Evolutionary conservation across 2,797 vertebrate genomes (phyloP).

Genomic region (Podargus strigoides): DNA sequence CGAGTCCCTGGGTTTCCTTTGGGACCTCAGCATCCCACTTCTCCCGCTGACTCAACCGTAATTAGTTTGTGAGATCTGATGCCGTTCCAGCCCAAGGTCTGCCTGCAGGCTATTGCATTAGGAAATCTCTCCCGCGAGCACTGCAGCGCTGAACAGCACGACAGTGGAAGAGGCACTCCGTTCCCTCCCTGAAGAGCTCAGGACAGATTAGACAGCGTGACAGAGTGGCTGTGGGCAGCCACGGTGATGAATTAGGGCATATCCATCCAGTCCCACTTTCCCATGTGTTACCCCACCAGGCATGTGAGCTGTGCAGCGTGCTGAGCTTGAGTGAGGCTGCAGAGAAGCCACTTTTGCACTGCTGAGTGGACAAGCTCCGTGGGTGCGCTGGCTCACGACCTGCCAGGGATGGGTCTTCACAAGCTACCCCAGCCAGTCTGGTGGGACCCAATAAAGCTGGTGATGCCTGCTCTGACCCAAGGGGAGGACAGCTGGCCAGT

Average conservation of each 20-base stretch:
- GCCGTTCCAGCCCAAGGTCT: background rate
- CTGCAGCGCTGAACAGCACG: rapidly evolving
- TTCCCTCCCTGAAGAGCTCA: background rate
- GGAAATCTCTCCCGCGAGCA: background rate
- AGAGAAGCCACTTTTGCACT: background rate
- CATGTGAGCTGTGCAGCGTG: background rate
- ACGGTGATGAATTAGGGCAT: background rate
- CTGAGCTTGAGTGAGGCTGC: background rate
- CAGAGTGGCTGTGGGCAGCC: background rate
- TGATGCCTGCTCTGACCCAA: background rate
- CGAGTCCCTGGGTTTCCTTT: background rate
- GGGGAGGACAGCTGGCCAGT: background rate
- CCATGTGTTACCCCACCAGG: background rate
- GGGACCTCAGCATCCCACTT: background rate
- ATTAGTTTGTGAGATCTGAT: background rate
- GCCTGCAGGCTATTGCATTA: background rate
- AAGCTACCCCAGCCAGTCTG: background rate
- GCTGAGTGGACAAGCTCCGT: background rate
- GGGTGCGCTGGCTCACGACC: background rate
- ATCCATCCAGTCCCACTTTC: background rate
- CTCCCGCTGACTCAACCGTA: background rate
- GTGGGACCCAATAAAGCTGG: background rate
- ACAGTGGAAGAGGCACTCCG: background rate
- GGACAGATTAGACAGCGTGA: background rate
- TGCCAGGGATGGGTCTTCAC: background rate